Conservation (phyloP, 2,888 invertebrate species). For the Cabera pusaria region DNA sequence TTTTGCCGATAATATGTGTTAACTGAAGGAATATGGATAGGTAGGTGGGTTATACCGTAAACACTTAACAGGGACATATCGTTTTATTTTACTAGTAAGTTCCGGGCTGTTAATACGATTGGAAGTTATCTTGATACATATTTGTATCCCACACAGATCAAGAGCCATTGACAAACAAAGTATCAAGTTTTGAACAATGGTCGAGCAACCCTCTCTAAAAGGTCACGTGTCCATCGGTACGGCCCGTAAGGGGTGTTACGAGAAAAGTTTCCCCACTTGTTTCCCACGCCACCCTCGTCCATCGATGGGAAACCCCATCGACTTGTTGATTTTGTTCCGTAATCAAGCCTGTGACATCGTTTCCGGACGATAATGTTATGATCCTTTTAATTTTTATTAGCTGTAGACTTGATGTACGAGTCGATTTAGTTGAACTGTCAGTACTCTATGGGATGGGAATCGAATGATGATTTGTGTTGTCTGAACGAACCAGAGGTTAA, state of each 20-base stretch:
- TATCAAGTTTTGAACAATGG: constrained; percentile 6
- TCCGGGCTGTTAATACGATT: too few relatives aligned
- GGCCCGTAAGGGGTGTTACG: constrained; percentile 47
- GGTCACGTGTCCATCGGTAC: constrained; percentile 60
- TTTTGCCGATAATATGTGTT: too few relatives aligned
- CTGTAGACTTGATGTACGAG: constrained; percentile 36
- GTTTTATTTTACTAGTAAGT: too few relatives aligned
- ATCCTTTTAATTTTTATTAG: constrained; percentile 48
- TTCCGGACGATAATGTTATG: constrained; percentile 68
- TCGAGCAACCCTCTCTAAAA: constrained; percentile 20
- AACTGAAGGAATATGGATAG: too few relatives aligned
- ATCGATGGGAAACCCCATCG: constrained; percentile 66
- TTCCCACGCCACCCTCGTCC: constrained; percentile 69
- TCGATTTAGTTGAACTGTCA: too few relatives aligned
- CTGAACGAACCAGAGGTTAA: constrained; percentile 18
- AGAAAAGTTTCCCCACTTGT: constrained; percentile 64
- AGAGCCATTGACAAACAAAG: constrained; percentile 3
- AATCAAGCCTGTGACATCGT: constrained; percentile 58
- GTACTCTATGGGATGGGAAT: constrained; percentile 20
- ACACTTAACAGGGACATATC: too few relatives aligned
- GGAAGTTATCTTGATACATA: too few relatives aligned
- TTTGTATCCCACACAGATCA: constrained; percentile 1
- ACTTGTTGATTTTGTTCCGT: constrained; percentile 74
- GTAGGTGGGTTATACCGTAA: too few relatives aligned
- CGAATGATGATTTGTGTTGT: constrained; percentile 26